Conservation (phyloP, 2,888 invertebrate species). For the Allophyes oxyacanthae region DNA sequence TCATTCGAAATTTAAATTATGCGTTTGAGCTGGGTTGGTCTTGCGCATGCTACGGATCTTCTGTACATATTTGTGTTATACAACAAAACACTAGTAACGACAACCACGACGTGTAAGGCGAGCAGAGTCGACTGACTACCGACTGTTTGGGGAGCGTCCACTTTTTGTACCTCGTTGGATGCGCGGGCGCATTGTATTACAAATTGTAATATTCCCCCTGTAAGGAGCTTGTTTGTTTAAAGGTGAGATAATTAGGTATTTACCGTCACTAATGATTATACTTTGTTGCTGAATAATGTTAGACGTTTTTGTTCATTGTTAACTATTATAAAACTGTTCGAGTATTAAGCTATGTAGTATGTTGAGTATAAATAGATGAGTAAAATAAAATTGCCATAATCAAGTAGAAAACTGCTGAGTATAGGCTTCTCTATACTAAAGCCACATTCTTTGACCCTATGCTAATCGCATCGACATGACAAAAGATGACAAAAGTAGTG, state of each 20-base stretch:
- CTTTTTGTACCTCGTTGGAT: slow-evolving; percentile 66
- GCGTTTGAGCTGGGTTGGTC: too few species aligned
- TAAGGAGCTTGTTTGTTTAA: slow-evolving; percentile 64
- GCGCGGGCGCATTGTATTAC: slow-evolving; percentile 77
- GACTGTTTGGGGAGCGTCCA: slow-evolving; percentile 66
- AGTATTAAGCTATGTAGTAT: too few species aligned
- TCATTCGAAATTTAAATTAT: too few species aligned
- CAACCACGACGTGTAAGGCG: slow-evolving; percentile 49
- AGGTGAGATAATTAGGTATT: slow-evolving; percentile 58
- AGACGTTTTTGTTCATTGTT: not conserved
- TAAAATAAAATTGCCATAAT: too few species aligned
- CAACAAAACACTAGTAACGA: slow-evolving; percentile 45
- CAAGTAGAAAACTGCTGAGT: too few species aligned
- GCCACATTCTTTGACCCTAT: too few species aligned
- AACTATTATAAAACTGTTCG: not conserved
- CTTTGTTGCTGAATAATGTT: slow-evolving; percentile 1
- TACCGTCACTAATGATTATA: slow-evolving; percentile 44
- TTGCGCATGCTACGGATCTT: not conserved
- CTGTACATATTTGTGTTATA: slow-evolving; percentile 10
- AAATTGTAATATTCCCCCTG: slow-evolving; percentile 81
- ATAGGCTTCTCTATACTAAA: too few species aligned
- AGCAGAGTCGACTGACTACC: slow-evolving; percentile 59
- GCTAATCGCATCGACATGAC: too few species aligned
- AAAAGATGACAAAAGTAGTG: too few species aligned
- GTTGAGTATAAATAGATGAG: too few species aligned